These are phyloP conservation scores for Spilarctia lutea DNA, from an alignment of 2,888 invertebrate species.

Conservation along the genomic window DNA sequence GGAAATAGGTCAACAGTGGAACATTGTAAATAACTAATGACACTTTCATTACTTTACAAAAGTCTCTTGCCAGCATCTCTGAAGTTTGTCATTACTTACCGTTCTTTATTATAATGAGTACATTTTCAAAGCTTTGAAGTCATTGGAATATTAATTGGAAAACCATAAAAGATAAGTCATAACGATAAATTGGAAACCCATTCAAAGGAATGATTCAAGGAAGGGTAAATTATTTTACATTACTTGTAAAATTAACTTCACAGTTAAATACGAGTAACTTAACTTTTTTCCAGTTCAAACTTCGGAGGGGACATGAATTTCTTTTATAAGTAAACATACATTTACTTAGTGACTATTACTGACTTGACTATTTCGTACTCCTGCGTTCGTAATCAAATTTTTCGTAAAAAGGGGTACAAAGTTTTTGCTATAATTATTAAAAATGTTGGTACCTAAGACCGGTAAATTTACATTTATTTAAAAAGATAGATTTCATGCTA, in stretches of 20 bases:
- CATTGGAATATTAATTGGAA: background rate
- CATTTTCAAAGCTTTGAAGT: slow-evolving; percentile 24
- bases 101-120: slow-evolving; percentile 39
- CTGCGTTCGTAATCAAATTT: too few species aligned
- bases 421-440: too few species aligned
- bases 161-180: background rate
- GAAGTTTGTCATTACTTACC: slow-evolving; percentile 29
- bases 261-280: background rate
- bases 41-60: slow-evolving; percentile 50
- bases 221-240: background rate
- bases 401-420: too few species aligned
- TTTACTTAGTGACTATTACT: too few species aligned
- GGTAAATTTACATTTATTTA: background rate
- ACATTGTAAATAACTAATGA: slow-evolving; percentile 44
- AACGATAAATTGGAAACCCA: background rate
- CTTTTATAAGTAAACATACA: too few species aligned
- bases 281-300: background rate
- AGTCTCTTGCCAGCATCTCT: slow-evolving; percentile 21
- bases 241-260: background rate
- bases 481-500: background rate
- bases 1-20: slow-evolving; percentile 31
- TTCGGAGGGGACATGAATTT: background rate
- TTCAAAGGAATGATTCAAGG: background rate
- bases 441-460: background rate
- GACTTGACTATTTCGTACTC: too few species aligned